Percentiles rank a stretch among this genome's conserved stretches.
These are phyloP conservation scores for Hermaeophaga mercurialis DNA, from an alignment of 2,888 invertebrate genomes.

Conservation along the genomic window DNA sequence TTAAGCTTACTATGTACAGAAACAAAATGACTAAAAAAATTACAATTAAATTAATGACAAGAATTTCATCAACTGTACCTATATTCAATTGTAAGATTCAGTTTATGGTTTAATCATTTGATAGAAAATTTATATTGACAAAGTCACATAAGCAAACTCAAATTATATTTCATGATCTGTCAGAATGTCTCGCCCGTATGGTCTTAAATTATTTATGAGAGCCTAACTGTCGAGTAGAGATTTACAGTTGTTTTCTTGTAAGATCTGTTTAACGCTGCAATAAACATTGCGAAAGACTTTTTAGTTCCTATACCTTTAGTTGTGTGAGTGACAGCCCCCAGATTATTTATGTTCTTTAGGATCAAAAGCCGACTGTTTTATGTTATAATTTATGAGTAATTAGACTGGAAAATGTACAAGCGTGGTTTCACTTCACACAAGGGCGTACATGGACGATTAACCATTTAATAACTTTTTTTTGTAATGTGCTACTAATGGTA, in stretches of 20 bases:
- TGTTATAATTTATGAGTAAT: constrained; percentile 56
- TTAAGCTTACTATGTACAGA: no score
- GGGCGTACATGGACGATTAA: not conserved
- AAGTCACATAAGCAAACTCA: not conserved
- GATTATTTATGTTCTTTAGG: constrained; percentile 54
- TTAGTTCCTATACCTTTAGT: constrained; percentile 52
- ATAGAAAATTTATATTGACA: no score
- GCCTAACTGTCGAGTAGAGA: constrained; percentile 48
- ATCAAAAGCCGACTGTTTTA: constrained; percentile 55
- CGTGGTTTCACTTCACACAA: constrained; percentile 47
- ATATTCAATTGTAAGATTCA: no score
- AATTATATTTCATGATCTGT: constrained; percentile 9
- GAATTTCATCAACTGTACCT: no score
- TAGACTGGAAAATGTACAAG: constrained; percentile 48
- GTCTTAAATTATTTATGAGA: constrained; percentile 50
- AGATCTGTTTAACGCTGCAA: constrained; percentile 48
- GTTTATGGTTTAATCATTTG: no score
- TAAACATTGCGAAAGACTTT: constrained; percentile 50
- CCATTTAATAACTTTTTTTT: no score
- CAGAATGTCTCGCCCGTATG: constrained; percentile 25
- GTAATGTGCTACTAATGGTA: no score
- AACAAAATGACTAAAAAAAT: no score
- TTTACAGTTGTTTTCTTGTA: constrained; percentile 51
- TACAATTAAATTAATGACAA: no score
- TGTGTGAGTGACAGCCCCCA: constrained; percentile 50